Evolutionary conservation across 1,140 invertebrate species (phyloP), one percentile per base, ranked within the genome.

Genomic region (Muscidifurax raptorellus): DNA sequence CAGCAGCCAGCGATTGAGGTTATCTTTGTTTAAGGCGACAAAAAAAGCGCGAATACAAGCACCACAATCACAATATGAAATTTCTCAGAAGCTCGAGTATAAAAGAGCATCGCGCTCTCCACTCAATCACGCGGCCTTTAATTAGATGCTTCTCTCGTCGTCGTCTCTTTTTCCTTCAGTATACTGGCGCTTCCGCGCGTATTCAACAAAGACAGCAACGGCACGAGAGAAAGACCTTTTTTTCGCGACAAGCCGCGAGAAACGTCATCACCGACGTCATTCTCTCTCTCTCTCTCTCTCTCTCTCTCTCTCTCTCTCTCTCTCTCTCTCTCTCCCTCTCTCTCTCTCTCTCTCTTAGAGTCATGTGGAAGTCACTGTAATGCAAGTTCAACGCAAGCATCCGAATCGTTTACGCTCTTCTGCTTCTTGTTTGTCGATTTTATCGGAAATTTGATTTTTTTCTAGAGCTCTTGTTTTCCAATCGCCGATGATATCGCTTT

Each of bases 241-340:
- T 81, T 72, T 80, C 66, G 67, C 66, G 67, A 27, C 52, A 0
- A 5, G 6, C 52, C 36, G 69, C 28, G 69, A 71, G 59, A 74
- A 72, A 32, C 80, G 67, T 81, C 80, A 81, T 74, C 28, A 22
- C n/a, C 69, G 32, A 81, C 67, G 80, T 81, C 80, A 81, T 44
- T 13, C 28, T 66, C 59, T 7, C 2, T 30, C 36, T 40, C 9
- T 40, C 36, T 40, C 36, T 40, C 36, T 40, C 36, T 40, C 36
- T 40, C 36, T 40, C 36, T 40, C 36, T 40, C 36, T 40, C 36
- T 40, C 36, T 40, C 36, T 40, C 36, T 40, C 36, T 47, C 44
- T 13, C 44, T 47, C 44, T 47, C 13, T 47, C 44, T 7, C 12
- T 47, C 44, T n/a, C n/a, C n/a, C n/a, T 13, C 28, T 66, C 59